phyloP scores from a whole-genome alignment of 2,888 invertebrate species.

The Sarcophaga rosellei region DNA sequence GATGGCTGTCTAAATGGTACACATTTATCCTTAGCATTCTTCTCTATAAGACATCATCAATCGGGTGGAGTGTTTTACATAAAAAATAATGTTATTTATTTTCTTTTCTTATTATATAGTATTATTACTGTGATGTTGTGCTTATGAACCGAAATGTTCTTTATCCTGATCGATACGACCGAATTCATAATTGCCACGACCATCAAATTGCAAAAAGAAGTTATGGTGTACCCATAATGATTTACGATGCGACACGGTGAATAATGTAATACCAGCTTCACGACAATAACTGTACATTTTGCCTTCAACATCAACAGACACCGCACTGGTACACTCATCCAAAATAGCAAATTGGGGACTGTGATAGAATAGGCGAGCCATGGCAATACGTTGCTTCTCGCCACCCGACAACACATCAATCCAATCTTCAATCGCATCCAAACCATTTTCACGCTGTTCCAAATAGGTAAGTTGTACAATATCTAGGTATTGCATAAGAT shows the following conservation, averaged over 20 bases:
- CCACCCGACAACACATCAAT: constrained; percentile 99
- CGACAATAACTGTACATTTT: constrained; percentile 97
- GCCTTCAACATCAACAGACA: constrained; percentile 99
- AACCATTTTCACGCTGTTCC: constrained; percentile 91
- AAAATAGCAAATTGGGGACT: constrained; percentile 99
- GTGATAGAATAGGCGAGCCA: constrained; percentile 98
- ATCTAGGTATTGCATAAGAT: constrained; percentile 89
- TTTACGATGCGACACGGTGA: constrained; percentile 98
- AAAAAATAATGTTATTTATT: background rate
- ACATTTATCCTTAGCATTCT: background rate
- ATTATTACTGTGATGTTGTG: background rate
- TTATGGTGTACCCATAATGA: constrained; percentile 99
- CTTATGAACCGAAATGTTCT: constrained; percentile 95
- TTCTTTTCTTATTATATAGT: constrained; percentile 22
- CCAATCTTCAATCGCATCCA: constrained; percentile 98
- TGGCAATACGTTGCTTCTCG: constrained; percentile 99
- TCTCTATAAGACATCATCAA: constrained; percentile 27
- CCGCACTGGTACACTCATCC: constrained; percentile 99
- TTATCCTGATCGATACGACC: constrained; percentile 92
- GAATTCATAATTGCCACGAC: constrained; percentile 94
- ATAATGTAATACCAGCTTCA: constrained; percentile 92
- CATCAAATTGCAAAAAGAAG: constrained; percentile 97
- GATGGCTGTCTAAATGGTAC: background rate
- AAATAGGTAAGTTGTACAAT: constrained; percentile 93
- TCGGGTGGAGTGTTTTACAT: constrained; percentile 23